A percentile compares a stretch with the other conserved stretches of the same genome.
Conservation (phyloP, 2,797 vertebrate genomes). For the Austrolebias charrua region DNA sequence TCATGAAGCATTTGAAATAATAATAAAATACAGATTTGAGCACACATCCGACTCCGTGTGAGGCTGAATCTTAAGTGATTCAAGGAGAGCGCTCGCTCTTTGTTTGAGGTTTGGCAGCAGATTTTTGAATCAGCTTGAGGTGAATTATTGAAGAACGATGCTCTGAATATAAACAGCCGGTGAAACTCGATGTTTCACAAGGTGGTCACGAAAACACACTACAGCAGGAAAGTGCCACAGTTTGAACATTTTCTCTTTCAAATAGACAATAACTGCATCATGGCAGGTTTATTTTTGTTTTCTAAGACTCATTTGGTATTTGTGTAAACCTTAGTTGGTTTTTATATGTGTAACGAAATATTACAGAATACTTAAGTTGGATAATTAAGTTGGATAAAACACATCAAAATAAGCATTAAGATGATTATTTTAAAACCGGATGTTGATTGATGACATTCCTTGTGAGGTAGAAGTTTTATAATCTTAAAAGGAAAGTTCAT, state of each 20-base stretch:
- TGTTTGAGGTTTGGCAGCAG: constrained; percentile 18
- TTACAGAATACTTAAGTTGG: too few relatives aligned
- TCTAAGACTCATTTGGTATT: too few relatives aligned
- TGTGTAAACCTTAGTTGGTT: too few relatives aligned
- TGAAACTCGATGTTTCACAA: constrained; percentile 8
- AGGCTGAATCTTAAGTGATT: constrained; percentile 10
- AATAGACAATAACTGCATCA: neutral
- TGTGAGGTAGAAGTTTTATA: too few relatives aligned
- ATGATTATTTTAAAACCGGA: too few relatives aligned
- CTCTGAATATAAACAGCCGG: constrained; percentile 18
- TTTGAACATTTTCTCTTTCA: neutral
- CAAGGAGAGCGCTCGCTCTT: constrained; percentile 9
- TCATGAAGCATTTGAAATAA: constrained; percentile 8
- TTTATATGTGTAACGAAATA: too few relatives aligned
- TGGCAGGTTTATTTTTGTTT: too few relatives aligned
- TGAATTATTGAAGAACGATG: constrained; percentile 28
- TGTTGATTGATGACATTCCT: too few relatives aligned
- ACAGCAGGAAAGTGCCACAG: neutral
- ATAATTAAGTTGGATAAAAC: too few relatives aligned
- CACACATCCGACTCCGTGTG: constrained; percentile 7
- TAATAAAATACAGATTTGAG: neutral
- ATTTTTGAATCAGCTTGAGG: constrained; percentile 16
- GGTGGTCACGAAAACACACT: neutral
- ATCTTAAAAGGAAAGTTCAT: too few relatives aligned
- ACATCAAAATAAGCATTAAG: too few relatives aligned